These are phyloP conservation scores for Vulpes ferrilata DNA, from an alignment of 2,113 vertebrate species.

Conservation along the genomic window DNA sequence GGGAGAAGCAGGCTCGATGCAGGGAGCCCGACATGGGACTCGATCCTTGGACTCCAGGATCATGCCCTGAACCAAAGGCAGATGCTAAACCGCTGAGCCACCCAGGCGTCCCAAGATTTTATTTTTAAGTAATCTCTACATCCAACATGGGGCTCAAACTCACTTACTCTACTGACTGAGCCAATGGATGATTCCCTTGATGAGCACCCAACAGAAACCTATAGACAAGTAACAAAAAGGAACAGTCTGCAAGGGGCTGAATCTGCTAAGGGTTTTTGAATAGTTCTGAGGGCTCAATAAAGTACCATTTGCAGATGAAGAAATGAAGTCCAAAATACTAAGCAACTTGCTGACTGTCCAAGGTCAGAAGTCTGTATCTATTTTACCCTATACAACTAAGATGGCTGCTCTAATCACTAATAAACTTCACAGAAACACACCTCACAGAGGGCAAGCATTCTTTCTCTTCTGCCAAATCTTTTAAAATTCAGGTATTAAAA, in stretches of 20 bases:
- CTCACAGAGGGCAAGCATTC: neutral
- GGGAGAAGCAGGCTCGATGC: too few relatives aligned
- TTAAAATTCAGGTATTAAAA: conserved; percentile 37
- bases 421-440: neutral
- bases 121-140: neutral
- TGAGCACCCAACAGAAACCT: neutral
- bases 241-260: neutral
- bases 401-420: neutral
- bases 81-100: too few relatives aligned
- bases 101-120: too few relatives aligned
- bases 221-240: neutral
- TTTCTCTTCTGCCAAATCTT: neutral
- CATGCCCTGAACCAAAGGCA: too few relatives aligned
- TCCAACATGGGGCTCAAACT: neutral
- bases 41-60: too few relatives aligned
- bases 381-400: neutral
- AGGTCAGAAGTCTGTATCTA: neutral
- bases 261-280: neutral
- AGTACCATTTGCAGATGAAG: neutral
- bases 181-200: neutral
- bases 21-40: too few relatives aligned
- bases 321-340: conserved; percentile 36
- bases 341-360: neutral
- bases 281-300: neutral
- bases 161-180: neutral